phyloP scores from a whole-genome alignment of 2,797 vertebrate genomes.

The Luscinia luscinia region DNA sequence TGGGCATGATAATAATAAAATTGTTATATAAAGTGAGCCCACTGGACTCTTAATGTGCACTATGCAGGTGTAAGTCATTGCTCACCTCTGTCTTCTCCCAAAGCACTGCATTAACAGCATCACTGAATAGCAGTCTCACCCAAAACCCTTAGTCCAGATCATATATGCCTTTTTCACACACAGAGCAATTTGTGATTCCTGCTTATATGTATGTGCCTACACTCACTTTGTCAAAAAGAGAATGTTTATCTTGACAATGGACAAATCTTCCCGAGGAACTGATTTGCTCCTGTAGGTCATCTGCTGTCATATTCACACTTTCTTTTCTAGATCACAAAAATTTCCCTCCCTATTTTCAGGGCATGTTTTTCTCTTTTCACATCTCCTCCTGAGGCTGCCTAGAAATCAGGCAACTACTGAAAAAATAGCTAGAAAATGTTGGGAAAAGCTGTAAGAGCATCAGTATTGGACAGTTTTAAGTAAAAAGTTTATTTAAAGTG shows the following conservation, averaged over 20 bases:
- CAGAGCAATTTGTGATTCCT: not conserved
- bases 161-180: not conserved
- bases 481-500: not conserved
- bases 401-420: not conserved
- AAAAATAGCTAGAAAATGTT: not conserved
- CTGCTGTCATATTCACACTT: not conserved
- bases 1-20: not conserved
- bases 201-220: not conserved
- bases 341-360: not conserved
- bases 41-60: not conserved
- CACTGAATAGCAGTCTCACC: not conserved
- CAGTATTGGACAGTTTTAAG: not conserved
- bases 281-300: not conserved
- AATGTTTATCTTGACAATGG: not conserved
- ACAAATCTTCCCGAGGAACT: not conserved
- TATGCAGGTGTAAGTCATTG: not conserved
- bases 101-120: not conserved
- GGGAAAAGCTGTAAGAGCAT: not conserved
- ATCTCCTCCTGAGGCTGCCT: not conserved
- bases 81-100: not conserved
- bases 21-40: not conserved
- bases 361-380: not conserved
- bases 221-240: not conserved
- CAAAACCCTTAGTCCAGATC: not conserved
- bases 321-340: not conserved